These are phyloP conservation scores for Salvelinus sp. DNA, from an alignment of 2,113 vertebrate species.

Conservation along the genomic window DNA sequence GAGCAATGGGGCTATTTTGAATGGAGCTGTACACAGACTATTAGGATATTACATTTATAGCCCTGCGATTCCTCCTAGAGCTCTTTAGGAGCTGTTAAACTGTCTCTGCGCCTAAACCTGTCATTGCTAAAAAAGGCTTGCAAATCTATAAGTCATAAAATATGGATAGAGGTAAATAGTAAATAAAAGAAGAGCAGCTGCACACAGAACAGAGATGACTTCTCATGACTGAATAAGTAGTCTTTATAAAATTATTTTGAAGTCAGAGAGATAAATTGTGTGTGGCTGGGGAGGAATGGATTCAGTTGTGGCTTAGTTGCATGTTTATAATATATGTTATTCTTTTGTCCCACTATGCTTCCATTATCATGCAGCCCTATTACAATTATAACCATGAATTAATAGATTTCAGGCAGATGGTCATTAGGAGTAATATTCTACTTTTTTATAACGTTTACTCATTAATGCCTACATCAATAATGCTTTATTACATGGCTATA, in stretches of 20 bases:
- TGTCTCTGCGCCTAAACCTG: constrained; percentile 86
- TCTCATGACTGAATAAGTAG: constrained; percentile 29
- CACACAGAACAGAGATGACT: constrained; percentile 68
- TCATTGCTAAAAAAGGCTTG: constrained; percentile 80
- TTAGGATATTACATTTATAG: constrained; percentile 90
- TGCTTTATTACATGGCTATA: no score
- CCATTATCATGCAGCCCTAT: no score
- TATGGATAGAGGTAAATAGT: constrained; percentile 80
- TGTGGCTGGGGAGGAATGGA: background rate
- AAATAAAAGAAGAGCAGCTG: constrained; percentile 73
- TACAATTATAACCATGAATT: background rate
- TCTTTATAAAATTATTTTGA: background rate
- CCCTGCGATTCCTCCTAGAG: constrained; percentile 77
- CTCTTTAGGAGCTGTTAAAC: constrained; percentile 94
- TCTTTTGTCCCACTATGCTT: no score
- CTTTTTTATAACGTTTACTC: no score
- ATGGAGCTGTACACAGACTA: constrained; percentile 83
- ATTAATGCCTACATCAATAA: no score
- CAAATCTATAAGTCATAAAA: constrained; percentile 81
- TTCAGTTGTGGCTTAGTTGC: background rate
- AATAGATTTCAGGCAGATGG: no score
- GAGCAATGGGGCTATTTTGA: constrained; percentile 81
- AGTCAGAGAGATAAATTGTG: constrained; percentile 16
- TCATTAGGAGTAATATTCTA: no score
- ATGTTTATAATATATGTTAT: background rate